Evolutionary conservation across 2,888 invertebrate species (phyloP).

Genomic region (Dynastes maya): DNA sequence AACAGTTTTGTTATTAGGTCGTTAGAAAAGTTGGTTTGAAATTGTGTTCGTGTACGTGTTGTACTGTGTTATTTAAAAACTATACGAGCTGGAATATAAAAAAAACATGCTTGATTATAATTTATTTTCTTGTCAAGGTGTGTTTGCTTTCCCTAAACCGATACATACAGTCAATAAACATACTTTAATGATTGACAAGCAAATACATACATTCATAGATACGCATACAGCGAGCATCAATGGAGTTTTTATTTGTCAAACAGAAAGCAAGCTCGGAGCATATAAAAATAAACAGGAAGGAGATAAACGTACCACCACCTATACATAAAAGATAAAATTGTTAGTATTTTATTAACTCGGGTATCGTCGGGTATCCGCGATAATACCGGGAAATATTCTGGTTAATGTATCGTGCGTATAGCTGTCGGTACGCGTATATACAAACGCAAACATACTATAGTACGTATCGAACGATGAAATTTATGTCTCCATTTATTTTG

Average conservation of each 20-base stretch:
- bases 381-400: conserved; percentile 25
- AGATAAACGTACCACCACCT: conserved; percentile 16
- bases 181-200: conserved; percentile 24
- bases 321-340: conserved; percentile 35
- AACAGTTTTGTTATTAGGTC: too few species aligned
- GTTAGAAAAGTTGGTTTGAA: too few species aligned
- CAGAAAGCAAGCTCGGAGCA: neutral
- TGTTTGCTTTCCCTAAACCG: conserved; percentile 15
- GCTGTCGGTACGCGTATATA: neutral
- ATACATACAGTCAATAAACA: neutral
- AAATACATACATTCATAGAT: conserved; percentile 34
- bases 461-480: conserved; percentile 36
- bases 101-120: too few species aligned
- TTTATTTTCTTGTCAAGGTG: conserved; percentile 24
- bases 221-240: neutral
- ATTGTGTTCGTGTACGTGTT: too few species aligned
- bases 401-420: conserved; percentile 14
- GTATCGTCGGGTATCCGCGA: conserved; percentile 12
- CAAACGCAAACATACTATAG: conserved; percentile 10
- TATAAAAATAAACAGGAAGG: conserved; percentile 37
- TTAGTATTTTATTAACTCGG: conserved; percentile 36
- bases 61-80: too few species aligned
- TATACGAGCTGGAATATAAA: too few species aligned
- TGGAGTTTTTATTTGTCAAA: conserved; percentile 38
- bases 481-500: conserved; percentile 44